phyloP scores from a whole-genome alignment of 2,797 vertebrate species.

The Muscicapa striata region DNA sequence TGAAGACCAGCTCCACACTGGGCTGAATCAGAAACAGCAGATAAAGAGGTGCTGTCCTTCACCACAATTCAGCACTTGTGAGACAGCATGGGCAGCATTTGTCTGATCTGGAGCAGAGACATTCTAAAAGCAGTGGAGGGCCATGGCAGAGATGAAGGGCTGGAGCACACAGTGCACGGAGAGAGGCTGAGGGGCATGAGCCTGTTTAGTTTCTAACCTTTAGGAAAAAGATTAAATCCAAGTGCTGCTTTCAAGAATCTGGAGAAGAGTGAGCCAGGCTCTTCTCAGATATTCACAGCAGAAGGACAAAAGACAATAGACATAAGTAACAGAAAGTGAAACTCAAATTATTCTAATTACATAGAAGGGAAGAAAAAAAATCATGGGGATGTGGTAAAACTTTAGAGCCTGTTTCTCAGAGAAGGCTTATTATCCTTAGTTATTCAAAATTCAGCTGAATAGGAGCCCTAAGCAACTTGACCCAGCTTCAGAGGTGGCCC shows the following conservation, averaged over 20 bases:
- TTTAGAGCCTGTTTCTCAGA: background rate
- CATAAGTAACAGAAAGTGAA: background rate
- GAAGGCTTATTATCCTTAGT: background rate
- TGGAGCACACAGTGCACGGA: accelerated
- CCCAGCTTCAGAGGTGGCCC: background rate
- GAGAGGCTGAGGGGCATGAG: background rate
- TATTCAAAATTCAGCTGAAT: background rate
- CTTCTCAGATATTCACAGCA: background rate
- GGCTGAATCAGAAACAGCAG: background rate
- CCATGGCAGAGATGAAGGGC: accelerated
- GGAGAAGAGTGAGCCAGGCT: background rate
- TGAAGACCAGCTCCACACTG: background rate
- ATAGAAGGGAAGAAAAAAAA: background rate
- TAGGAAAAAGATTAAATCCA: background rate
- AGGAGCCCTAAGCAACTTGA: background rate
- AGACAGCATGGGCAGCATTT: background rate
- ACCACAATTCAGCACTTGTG: background rate
- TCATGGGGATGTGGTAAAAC: background rate
- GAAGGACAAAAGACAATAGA: background rate
- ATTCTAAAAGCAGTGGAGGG: background rate
- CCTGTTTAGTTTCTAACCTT: background rate
- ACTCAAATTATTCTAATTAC: background rate
- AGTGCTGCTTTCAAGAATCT: background rate
- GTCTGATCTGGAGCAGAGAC: background rate
- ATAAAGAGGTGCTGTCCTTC: background rate